A percentile compares a stretch with the other conserved stretches of the same genome.
Conservation (phyloP, 2,888 invertebrate genomes). For the Penaeus monodon region DNA sequence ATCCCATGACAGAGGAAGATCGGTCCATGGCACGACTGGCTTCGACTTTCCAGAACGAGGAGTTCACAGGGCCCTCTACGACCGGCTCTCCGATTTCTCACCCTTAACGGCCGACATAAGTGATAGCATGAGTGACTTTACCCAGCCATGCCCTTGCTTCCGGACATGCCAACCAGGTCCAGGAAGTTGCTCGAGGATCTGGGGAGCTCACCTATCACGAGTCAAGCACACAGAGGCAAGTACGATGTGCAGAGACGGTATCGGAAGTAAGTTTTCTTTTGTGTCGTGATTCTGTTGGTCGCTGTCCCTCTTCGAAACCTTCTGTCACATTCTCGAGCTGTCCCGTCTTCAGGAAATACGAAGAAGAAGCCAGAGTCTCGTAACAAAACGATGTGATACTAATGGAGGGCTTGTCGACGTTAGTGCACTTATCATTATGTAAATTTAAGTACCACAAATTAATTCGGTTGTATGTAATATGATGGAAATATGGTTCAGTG, state of each 20-base stretch:
- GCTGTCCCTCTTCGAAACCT: slow-evolving; percentile 32
- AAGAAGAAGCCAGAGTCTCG: slow-evolving; percentile 35
- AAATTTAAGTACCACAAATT: slow-evolving; percentile 48
- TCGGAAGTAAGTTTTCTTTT: slow-evolving; percentile 64
- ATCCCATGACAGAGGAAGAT: slow-evolving; percentile 70
- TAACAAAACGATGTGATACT: slow-evolving; percentile 48
- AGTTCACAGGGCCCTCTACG: slow-evolving; percentile 71
- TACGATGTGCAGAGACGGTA: slow-evolving; percentile 66
- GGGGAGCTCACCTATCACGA: slow-evolving; percentile 70
- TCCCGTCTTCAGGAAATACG: slow-evolving; percentile 42
- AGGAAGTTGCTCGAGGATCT: slow-evolving; percentile 73
- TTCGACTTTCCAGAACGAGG: slow-evolving; percentile 71
- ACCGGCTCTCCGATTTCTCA: slow-evolving; percentile 71
- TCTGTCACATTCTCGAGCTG: slow-evolving; percentile 46
- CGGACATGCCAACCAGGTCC: slow-evolving; percentile 74
- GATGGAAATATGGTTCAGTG: slow-evolving; percentile 39
- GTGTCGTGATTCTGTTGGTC: slow-evolving; percentile 59
- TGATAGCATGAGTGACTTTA: slow-evolving; percentile 70
- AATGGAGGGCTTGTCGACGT: slow-evolving; percentile 37
- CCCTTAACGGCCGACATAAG: slow-evolving; percentile 70
- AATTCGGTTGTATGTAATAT: slow-evolving; percentile 40
- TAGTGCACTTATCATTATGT: slow-evolving; percentile 47
- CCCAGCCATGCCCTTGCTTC: slow-evolving; percentile 75
- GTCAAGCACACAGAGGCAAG: slow-evolving; percentile 69
- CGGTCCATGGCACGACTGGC: slow-evolving; percentile 72